A percentile compares a stretch with the other conserved stretches of the same genome.
Conservation (phyloP, 2,888 invertebrate species). For the Xestobium rufovillosum region DNA sequence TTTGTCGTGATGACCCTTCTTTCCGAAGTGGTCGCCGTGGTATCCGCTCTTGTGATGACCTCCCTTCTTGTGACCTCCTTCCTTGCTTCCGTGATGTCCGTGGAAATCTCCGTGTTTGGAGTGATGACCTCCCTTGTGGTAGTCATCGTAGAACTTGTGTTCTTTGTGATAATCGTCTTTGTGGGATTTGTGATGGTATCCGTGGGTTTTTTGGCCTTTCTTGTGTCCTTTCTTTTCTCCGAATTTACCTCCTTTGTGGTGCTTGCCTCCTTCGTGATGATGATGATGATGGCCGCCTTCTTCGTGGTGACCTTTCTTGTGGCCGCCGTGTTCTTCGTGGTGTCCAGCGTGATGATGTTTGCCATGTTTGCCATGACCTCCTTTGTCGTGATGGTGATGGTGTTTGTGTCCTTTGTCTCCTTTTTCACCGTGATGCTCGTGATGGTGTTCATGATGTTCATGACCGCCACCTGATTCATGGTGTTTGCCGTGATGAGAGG, state of each 20-base stretch:
- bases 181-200: constrained; percentile 78
- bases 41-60: constrained; percentile 71
- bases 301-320: constrained; percentile 74
- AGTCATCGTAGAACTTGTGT: constrained; percentile 83
- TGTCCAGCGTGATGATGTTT: constrained; percentile 72
- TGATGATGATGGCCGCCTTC: constrained; percentile 68
- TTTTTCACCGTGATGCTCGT: constrained; percentile 65
- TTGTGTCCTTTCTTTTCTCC: constrained; percentile 79
- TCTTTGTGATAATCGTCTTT: constrained; percentile 84
- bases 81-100: constrained; percentile 69
- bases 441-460: constrained; percentile 60
- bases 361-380: constrained; percentile 66
- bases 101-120: constrained; percentile 75
- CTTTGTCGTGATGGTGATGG: constrained; percentile 71
- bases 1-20: constrained; percentile 74
- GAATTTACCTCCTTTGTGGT: constrained; percentile 71
- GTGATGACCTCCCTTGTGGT: constrained; percentile 77
- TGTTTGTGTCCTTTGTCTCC: constrained; percentile 70
- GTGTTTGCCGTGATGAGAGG: constrained; percentile 33
- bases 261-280: constrained; percentile 70
- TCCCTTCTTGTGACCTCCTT: constrained; percentile 74
- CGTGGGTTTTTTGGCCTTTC: constrained; percentile 76
- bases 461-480: constrained; percentile 63
- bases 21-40: constrained; percentile 72
- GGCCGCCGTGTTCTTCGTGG: constrained; percentile 69